phyloP scores from a whole-genome alignment of 2,113 vertebrate species.

The Setophaga petechia region DNA sequence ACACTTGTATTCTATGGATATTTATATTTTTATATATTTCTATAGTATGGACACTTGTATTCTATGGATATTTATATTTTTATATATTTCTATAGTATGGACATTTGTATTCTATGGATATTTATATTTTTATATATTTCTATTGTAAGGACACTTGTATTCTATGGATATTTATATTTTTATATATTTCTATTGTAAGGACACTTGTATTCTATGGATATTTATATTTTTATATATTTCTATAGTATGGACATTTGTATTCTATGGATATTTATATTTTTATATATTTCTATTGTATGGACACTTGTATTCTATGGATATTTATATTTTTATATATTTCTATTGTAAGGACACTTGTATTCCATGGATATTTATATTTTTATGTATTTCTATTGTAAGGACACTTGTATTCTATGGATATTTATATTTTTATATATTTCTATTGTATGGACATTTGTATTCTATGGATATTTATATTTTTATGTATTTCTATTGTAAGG shows the following conservation, averaged over 20 bases:
- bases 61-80: not conserved
- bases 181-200: not conserved
- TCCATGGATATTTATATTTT: not conserved
- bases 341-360: not conserved
- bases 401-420: accelerated
- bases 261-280: not conserved
- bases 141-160: too few species aligned
- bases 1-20: not conserved
- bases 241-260: not conserved
- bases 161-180: too few species aligned
- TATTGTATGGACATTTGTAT: too few species aligned
- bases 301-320: too few species aligned
- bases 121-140: too few species aligned
- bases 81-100: too few species aligned
- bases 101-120: accelerated
- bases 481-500: not conserved
- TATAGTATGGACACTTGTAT: not conserved
- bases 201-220: not conserved
- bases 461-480: too few species aligned
- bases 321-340: not conserved
- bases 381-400: too few species aligned
- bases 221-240: not conserved
- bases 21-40: not conserved
- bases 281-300: not conserved
- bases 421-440: too few species aligned